Conservation (phyloP, 2,797 vertebrate genomes). For the Eulemur albifrons region DNA sequence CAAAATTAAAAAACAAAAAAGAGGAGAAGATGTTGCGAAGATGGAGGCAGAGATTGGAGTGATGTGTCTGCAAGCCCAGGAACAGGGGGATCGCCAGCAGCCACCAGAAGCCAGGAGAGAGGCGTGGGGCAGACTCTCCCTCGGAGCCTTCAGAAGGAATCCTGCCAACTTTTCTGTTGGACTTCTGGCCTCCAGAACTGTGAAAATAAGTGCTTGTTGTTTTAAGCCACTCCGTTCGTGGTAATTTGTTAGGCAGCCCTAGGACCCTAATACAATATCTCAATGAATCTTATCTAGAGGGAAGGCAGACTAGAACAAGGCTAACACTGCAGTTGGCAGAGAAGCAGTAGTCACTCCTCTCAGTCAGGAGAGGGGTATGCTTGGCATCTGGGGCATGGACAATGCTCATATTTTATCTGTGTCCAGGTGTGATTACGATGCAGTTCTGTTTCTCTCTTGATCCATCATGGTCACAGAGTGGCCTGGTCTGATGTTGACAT, state of each 20-base stretch:
- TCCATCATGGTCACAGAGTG: neutral
- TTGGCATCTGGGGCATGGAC: neutral
- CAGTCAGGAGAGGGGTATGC: no score
- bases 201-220: neutral
- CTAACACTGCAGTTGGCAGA: neutral
- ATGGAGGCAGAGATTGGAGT: neutral
- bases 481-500: neutral
- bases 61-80: neutral
- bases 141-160: neutral
- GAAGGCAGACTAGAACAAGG: neutral
- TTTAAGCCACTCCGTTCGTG: neutral
- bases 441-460: neutral
- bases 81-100: neutral
- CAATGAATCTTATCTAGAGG: neutral
- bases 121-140: neutral
- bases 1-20: neutral
- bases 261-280: neutral
- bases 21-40: neutral
- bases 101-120: neutral
- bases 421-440: neutral
- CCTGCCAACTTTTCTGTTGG: neutral
- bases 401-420: neutral
- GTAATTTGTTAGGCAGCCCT: neutral
- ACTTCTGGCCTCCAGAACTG: neutral
- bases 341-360: neutral